Conservation (phyloP, 2,888 invertebrate species). For the Craniophora ligustri region DNA sequence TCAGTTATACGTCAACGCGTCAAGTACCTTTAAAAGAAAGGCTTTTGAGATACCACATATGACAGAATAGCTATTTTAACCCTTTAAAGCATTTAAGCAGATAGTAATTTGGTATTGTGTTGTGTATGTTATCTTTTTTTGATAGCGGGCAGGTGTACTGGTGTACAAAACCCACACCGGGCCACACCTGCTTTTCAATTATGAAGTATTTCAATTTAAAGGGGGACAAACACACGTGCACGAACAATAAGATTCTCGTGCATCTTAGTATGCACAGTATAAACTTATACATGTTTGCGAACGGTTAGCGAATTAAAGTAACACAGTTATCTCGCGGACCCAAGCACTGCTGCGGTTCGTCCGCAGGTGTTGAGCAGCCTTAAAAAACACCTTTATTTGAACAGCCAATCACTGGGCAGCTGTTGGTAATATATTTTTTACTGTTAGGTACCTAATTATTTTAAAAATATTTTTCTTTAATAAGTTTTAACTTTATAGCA, state of each 20-base stretch:
- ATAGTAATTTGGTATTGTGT: not conserved
- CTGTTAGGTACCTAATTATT: not conserved
- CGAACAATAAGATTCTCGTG: too few species aligned
- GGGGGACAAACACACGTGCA: too few species aligned
- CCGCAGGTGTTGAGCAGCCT: too few species aligned
- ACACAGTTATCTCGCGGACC: too few species aligned
- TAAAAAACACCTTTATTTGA: conserved; percentile 11
- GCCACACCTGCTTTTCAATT: conserved; percentile 6
- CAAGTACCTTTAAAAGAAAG: conserved; percentile 7
- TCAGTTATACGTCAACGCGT: conserved; percentile 20
- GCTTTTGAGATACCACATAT: conserved; percentile 6
- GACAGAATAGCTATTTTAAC: not conserved
- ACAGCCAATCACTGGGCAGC: conserved; percentile 4
- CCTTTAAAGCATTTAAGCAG: not conserved
- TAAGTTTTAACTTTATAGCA: too few species aligned
- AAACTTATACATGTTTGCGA: too few species aligned
- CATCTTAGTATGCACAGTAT: too few species aligned
- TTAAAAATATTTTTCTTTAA: not conserved
- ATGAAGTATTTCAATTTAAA: too few species aligned
- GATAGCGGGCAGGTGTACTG: conserved; percentile 5
- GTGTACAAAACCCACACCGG: not conserved
- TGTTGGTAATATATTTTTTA: not conserved
- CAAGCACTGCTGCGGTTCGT: too few species aligned
- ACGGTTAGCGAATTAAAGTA: too few species aligned
- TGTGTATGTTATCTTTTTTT: not conserved